Conservation (phyloP, 1,140 invertebrate genomes). For the Sminthurinus signatus region DNA sequence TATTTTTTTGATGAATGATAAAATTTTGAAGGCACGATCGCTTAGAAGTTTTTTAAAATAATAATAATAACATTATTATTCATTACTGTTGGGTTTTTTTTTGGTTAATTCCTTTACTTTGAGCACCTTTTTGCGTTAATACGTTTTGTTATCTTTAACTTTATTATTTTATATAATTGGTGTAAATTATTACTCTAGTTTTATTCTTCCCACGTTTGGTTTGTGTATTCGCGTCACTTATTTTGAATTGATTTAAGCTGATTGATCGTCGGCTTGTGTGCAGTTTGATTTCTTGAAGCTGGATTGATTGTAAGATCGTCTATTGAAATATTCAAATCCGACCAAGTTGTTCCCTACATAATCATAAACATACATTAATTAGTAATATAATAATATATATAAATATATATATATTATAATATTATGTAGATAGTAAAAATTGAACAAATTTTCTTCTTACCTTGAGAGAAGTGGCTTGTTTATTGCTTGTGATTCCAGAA, state of each 20-base stretch:
- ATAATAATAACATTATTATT: no score
- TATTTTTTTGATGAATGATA: neutral
- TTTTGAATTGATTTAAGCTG: slow-evolving; percentile 22
- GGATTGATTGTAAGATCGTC: slow-evolving; percentile 28
- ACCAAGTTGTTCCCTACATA: slow-evolving; percentile 39
- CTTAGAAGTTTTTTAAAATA: no score
- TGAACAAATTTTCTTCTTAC: slow-evolving; percentile 5
- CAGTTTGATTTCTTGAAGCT: slow-evolving; percentile 7
- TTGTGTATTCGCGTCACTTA: no score
- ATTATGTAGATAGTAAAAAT: no score
- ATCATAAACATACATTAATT: neutral
- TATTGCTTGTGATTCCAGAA: neutral
- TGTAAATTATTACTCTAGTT: no score
- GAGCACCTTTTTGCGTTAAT: slow-evolving; percentile 2
- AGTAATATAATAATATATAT: no score
- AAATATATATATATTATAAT: no score
- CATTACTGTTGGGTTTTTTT: slow-evolving; percentile 1
- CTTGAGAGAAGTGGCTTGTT: slow-evolving; percentile 23
- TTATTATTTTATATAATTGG: no score
- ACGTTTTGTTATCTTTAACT: neutral
- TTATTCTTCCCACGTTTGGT: no score
- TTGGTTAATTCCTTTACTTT: slow-evolving; percentile 7
- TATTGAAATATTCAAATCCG: slow-evolving; percentile 33
- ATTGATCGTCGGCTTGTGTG: slow-evolving; percentile 30
- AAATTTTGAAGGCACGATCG: neutral